A percentile compares a stretch with the other conserved stretches of the same genome.
These are phyloP conservation scores for Ectemnius cavifrons DNA, from an alignment of 2,888 invertebrate species.

Conservation along the genomic window DNA sequence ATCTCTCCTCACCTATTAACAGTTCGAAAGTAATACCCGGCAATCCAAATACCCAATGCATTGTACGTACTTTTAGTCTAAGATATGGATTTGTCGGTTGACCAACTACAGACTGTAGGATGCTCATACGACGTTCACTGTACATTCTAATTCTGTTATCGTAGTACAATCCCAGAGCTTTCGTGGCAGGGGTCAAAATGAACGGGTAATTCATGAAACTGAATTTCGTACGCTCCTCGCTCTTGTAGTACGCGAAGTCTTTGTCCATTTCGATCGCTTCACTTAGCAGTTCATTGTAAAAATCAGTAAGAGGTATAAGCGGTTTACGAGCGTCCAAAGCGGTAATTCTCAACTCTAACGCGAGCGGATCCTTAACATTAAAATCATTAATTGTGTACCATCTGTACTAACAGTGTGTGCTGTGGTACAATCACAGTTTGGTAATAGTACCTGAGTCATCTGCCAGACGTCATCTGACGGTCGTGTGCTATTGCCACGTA, in stretches of 20 bases:
- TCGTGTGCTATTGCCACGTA: slow-evolving; percentile 45
- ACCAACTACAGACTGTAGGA: slow-evolving; percentile 90
- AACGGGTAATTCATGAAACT: slow-evolving; percentile 95
- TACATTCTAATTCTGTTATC: slow-evolving; percentile 97
- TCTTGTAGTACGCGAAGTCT: slow-evolving; percentile 94
- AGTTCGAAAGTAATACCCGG: slow-evolving; percentile 18
- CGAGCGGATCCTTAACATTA: slow-evolving; percentile 79
- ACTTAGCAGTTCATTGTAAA: slow-evolving; percentile 96
- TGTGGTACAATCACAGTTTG: neutral
- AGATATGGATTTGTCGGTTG: slow-evolving; percentile 91
- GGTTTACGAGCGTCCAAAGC: slow-evolving; percentile 91
- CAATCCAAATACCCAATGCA: no score
- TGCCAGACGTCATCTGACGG: slow-evolving; percentile 37
- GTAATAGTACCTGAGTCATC: slow-evolving; percentile 58
- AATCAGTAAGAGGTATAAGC: slow-evolving; percentile 91
- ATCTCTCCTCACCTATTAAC: slow-evolving; percentile 84
- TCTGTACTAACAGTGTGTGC: no score
- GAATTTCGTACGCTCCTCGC: slow-evolving; percentile 84
- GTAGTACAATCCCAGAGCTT: slow-evolving; percentile 93
- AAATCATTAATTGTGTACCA: slow-evolving; percentile 21
- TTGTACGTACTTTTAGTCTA: slow-evolving; percentile 82
- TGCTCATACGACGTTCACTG: slow-evolving; percentile 91
- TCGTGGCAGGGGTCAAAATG: slow-evolving; percentile 93
- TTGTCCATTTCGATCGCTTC: slow-evolving; percentile 96
- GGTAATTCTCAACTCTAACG: slow-evolving; percentile 86